phyloP scores from a whole-genome alignment of 1,140 invertebrate genomes.

The Paraescarpia echinospica region DNA sequence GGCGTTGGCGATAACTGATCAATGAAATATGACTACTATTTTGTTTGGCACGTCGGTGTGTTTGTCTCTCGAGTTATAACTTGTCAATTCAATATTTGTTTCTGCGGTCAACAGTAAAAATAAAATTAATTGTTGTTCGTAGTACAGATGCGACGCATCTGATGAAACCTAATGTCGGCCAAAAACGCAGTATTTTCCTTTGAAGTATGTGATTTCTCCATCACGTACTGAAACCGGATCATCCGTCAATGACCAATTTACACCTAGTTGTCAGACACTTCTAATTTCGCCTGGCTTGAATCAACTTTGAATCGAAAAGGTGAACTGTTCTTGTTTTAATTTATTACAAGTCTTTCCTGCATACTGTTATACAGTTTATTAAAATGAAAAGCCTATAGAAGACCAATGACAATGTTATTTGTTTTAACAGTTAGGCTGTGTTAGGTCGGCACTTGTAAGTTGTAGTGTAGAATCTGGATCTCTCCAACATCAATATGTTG shows the following conservation, averaged over 20 bases:
- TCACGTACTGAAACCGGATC: background rate
- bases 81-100: background rate
- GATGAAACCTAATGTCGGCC: background rate
- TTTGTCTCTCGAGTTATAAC: constrained; percentile 1
- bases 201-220: background rate
- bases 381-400: too few species aligned
- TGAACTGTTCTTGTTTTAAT: background rate
- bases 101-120: background rate
- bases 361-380: too few species aligned
- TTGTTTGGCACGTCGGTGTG: background rate
- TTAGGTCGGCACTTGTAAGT: too few species aligned
- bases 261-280: background rate
- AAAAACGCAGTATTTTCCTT: background rate
- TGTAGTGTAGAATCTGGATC: too few species aligned
- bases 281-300: background rate
- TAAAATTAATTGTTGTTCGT: background rate
- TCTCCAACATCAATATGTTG: too few species aligned
- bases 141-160: background rate
- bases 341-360: too few species aligned
- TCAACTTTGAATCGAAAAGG: background rate
- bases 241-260: background rate
- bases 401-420: too few species aligned
- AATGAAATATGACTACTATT: constrained; percentile 2
- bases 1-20: background rate
- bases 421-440: too few species aligned